Percentiles rank a stretch among this genome's conserved stretches.
Conservation (phyloP, 2,797 vertebrate species). For the Zalophus californianus region DNA sequence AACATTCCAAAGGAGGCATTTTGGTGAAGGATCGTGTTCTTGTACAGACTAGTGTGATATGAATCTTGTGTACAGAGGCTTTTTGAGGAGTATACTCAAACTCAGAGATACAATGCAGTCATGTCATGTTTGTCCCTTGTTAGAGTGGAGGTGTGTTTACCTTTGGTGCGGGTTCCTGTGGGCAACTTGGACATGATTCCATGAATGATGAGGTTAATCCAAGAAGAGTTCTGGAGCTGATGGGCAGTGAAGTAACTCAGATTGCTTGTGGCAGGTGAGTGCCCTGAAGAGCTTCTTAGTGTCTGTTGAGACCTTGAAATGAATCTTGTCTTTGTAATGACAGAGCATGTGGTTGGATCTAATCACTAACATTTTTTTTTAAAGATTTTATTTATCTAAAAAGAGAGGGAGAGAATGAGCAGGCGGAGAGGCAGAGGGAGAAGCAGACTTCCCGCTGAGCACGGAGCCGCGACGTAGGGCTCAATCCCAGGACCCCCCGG, state of each 20-base stretch:
- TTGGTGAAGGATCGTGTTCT: not conserved
- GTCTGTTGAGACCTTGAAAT: not conserved
- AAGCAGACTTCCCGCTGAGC: not conserved
- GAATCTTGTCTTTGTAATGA: not conserved
- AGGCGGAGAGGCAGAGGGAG: not conserved
- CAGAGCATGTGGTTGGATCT: not conserved
- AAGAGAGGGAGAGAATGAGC: not conserved
- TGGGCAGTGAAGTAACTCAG: constrained; percentile 89
- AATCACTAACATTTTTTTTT: not conserved
- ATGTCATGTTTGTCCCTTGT: constrained; percentile 10
- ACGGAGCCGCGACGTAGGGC: not conserved
- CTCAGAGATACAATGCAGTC: not conserved
- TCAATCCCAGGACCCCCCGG: not conserved
- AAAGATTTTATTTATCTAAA: not conserved
- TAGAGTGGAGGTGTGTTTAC: constrained; percentile 92
- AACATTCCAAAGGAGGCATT: not conserved
- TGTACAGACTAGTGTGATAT: not conserved
- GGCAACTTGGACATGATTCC: constrained; percentile 95
- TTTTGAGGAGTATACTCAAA: not conserved
- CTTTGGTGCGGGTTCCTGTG: constrained; percentile 91
- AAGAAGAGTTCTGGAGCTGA: constrained; percentile 91
- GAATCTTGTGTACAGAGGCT: not conserved
- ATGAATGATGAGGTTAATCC: constrained; percentile 89
- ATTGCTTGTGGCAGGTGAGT: constrained; percentile 92
- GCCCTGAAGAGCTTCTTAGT: not conserved